Evolutionary conservation across 2,888 invertebrate species (phyloP).

Genomic region (Aethes cnicana): DNA sequence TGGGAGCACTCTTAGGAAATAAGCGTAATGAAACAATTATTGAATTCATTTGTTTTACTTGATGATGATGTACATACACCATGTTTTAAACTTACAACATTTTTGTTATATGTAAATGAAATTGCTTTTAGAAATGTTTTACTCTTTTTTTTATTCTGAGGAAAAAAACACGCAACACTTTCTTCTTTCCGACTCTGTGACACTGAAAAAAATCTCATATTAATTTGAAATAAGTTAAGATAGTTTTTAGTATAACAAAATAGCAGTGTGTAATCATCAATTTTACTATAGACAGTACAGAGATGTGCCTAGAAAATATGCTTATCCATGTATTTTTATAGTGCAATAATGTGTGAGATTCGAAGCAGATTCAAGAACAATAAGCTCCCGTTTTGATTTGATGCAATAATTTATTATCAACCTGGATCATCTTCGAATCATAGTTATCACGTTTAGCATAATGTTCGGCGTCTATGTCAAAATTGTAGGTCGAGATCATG

Average conservation of each 20-base stretch:
- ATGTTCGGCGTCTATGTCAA: conserved; percentile 75
- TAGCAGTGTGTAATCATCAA: conserved; percentile 70
- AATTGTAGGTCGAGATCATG: conserved; percentile 74
- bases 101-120: too few relatives aligned
- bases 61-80: too few relatives aligned
- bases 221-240: conserved; percentile 45
- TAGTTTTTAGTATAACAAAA: conserved; percentile 52
- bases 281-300: conserved; percentile 71
- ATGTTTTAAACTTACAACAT: too few relatives aligned
- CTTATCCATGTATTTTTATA: conserved; percentile 79
- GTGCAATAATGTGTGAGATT: conserved; percentile 69
- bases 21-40: conserved; percentile 11
- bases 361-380: conserved; percentile 53
- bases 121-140: too few relatives aligned
- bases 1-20: conserved; percentile 22
- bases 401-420: conserved; percentile 24
- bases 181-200: conserved; percentile 1
- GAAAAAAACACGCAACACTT: not conserved
- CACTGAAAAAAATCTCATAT: conserved; percentile 40
- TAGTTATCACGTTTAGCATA: conserved; percentile 64
- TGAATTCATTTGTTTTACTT: conserved; percentile 1
- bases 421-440: conserved; percentile 63
- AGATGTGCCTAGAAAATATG: conserved; percentile 79
- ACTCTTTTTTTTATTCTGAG: not conserved
- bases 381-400: conserved; percentile 10